Evolutionary conservation across 1,140 invertebrate genomes (phyloP).

Genomic region (Chironomus striatipennis): DNA sequence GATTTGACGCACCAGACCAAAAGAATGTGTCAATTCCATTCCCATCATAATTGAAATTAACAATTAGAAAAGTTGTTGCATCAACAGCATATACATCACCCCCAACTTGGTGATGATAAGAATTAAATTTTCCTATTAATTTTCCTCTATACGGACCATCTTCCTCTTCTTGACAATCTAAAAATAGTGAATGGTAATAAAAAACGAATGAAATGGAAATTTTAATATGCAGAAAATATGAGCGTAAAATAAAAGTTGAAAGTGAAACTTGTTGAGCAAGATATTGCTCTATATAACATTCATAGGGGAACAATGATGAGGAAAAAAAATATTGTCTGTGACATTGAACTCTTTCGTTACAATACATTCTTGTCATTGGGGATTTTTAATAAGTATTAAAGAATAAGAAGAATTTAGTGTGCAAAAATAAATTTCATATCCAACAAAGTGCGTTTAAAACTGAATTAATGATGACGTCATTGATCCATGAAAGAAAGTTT

Average conservation of each 20-base stretch:
- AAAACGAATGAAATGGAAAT: too few relatives aligned
- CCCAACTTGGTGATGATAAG: constrained; percentile 69
- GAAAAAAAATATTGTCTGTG: not conserved
- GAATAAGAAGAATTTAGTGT: too few relatives aligned
- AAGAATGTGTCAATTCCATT: constrained; percentile 86
- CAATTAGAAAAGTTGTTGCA: constrained; percentile 71
- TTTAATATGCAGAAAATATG: too few relatives aligned
- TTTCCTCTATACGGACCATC: constrained; percentile 69
- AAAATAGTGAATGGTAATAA: too few relatives aligned
- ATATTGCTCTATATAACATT: not conserved
- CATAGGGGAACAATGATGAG: not conserved
- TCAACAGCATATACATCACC: constrained; percentile 87
- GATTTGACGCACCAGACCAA: constrained; percentile 79
- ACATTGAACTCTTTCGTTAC: constrained; percentile 11
- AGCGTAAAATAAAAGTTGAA: not conserved
- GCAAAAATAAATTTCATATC: too few relatives aligned
- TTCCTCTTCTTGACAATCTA: constrained; percentile 43
- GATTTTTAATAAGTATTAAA: too few relatives aligned
- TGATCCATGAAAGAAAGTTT: not conserved
- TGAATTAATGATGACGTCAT: not conserved
- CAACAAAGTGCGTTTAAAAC: too few relatives aligned
- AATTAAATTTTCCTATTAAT: constrained; percentile 75
- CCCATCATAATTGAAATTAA: constrained; percentile 84
- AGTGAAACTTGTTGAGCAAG: not conserved
- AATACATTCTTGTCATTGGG: not conserved